Evolutionary conservation across 2,888 invertebrate genomes (phyloP), one percentile per base, ranked within the genome.

Genomic region (Timema podura): DNA sequence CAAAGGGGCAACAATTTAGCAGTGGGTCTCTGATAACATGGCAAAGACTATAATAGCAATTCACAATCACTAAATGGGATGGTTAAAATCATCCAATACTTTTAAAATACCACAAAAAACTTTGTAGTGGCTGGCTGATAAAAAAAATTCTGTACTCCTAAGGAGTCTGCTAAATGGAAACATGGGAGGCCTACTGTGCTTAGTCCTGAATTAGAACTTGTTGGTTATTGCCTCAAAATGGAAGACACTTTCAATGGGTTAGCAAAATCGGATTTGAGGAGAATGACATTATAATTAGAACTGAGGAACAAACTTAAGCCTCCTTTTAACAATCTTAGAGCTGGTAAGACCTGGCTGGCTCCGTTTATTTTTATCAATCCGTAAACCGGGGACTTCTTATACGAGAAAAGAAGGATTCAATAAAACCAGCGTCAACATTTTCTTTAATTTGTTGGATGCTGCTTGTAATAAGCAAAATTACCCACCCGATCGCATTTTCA

Each of bases 361-460:
- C 44, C 47, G 13, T 16, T 67, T 51, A 15, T 67, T 13, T 49
- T 49, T 49, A 6, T 16, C 54, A 66, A 64, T 71, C 48, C 11
- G 54, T 0, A 69, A 59, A 51, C 67, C 57, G 16, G 64, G 30
- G 45, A 67, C 51, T 6, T 57, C n/a, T n/a, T 54, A 11, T 46
- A 57, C 67, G 8, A 61, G 64, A 68, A 13, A 45, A 13, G n/a
- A 13, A 10, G 13, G 48, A n/a, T 64, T 68, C 16, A 68, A 48
- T 47, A 64, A 68, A 48, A n/a, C 2, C 30, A 68, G 15, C 11
- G 64, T 64, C 15, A n/a, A 51, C 30, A 6, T 16, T 5, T 64
- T 47, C 10, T 68, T 64, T 64, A n/a, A 68, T 44, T 15, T 64
- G 57, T 16, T 68, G 48, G 49, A 68, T 59, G 15, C 11, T 16